phyloP scores from a whole-genome alignment of 2,113 vertebrate species.

The Leptobrachium ailaonicum region DNA sequence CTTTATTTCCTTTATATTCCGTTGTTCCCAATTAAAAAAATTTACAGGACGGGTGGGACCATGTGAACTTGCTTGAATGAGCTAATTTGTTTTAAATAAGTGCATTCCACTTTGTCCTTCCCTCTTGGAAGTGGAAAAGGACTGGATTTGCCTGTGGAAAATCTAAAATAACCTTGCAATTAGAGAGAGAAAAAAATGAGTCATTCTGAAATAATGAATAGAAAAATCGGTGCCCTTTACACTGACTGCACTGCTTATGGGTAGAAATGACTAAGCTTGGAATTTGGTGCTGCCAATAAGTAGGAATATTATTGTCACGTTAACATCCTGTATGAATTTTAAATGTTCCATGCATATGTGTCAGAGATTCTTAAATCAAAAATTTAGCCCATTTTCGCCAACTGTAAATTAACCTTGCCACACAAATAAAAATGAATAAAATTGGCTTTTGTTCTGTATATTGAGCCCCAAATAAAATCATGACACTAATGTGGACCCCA shows the following conservation, averaged over 20 bases:
- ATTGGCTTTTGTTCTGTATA: no score
- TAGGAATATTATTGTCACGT: constrained; percentile 27
- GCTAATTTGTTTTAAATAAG: constrained; percentile 42
- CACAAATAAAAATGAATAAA: no score
- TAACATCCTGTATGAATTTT: constrained; percentile 29
- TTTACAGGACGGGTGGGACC: constrained; percentile 42
- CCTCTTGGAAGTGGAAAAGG: constrained; percentile 34
- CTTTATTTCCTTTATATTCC: background rate
- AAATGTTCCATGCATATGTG: constrained; percentile 23
- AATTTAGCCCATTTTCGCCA: background rate
- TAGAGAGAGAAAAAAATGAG: constrained; percentile 41
- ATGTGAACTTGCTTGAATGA: constrained; percentile 42
- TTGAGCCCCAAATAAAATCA: no score
- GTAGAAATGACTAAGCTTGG: constrained; percentile 32
- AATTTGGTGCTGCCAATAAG: constrained; percentile 15
- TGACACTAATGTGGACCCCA: no score
- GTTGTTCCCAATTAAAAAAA: constrained; percentile 11
- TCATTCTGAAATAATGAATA: constrained; percentile 35
- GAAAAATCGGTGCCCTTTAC: constrained; percentile 35
- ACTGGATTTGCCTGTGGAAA: constrained; percentile 38
- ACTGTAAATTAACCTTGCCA: no score
- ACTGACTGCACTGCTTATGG: background rate
- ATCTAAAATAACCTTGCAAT: constrained; percentile 31
- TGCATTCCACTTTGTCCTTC: constrained; percentile 31
- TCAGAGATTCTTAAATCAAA: background rate